phyloP scores from a whole-genome alignment of 2,888 invertebrate species.

The Brachypalpus laphriformis region DNA sequence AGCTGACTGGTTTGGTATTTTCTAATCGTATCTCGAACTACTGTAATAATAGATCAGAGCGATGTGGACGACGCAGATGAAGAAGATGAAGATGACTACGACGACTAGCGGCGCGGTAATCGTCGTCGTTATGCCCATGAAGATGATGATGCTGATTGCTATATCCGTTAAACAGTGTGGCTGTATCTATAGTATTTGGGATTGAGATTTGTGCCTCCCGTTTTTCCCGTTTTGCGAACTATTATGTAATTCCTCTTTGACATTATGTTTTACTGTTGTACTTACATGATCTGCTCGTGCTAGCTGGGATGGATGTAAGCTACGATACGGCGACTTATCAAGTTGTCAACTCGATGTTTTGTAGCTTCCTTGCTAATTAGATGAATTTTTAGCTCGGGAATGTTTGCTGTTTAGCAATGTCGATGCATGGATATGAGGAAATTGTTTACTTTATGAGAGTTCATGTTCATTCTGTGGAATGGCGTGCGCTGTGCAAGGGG shows the following conservation, averaged over 20 bases:
- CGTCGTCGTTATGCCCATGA: slow-evolving; percentile 35
- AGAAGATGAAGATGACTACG: slow-evolving; percentile 39
- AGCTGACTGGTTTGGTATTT: slow-evolving; percentile 49
- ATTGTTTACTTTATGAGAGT: slow-evolving; percentile 11
- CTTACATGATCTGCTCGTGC: slow-evolving; percentile 45
- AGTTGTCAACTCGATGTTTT: slow-evolving; percentile 57
- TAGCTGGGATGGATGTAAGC: slow-evolving; percentile 19
- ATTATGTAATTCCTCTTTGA: slow-evolving; percentile 68
- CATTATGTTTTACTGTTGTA: slow-evolving; percentile 62
- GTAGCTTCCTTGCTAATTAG: slow-evolving; percentile 58
- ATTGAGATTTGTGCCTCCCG: slow-evolving; percentile 33
- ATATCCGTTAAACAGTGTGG: slow-evolving; percentile 51
- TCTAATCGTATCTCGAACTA: slow-evolving; percentile 62
- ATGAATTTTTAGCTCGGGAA: slow-evolving; percentile 34
- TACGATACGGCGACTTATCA: slow-evolving; percentile 51
- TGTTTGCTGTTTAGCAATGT: slow-evolving; percentile 17
- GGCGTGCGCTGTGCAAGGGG: slow-evolving; percentile 4
- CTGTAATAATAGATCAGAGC: slow-evolving; percentile 67
- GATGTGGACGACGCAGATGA: slow-evolving; percentile 32
- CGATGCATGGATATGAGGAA: slow-evolving; percentile 12
- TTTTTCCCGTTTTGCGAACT: slow-evolving; percentile 63
- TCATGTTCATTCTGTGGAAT: slow-evolving; percentile 8
- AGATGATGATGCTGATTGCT: slow-evolving; percentile 40
- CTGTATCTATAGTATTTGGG: slow-evolving; percentile 24
- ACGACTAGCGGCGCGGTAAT: slow-evolving; percentile 17